Base-by-base conservation (phyloP, 2,113 vertebrate species). In the Ammodytes marinus region DNA sequence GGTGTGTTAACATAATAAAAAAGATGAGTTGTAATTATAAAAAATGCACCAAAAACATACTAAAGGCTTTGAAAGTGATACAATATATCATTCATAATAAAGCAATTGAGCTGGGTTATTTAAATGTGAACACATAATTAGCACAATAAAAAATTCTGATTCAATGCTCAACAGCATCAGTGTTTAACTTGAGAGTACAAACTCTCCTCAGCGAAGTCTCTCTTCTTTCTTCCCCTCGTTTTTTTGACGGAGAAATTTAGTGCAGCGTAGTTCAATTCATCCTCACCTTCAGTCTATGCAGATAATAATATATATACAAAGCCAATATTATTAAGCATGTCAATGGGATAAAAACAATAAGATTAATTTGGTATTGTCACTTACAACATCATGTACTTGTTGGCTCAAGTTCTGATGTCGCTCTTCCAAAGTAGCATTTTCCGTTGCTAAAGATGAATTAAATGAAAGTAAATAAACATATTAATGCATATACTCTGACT, bases 191-290 rank as follows among this genome's bases (percentile, higher is more conserved):
- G 3, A 60, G 79, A 42, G 57, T 55, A 69, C 2, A 81, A 13
- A 19, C 55, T 1, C 2, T 68, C 50, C 17, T 74, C 79, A 1
- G 57, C 8, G 0, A 49, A 50, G 27, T 75, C 57, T 3, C 4
- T 75, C 43, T 57, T 63, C 71, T 77, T 40, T 35, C 43, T n/a
- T 58, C 35, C 54, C 59, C 74, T 75, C 4, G n/a, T 53, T 65
- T 75, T 67, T 58, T 37, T 67, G 5, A 10, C 74, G 15, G 64
- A 68, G 54, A 77, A 77, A 11, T 42, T 9, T 37, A 77, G 17
- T 13, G 39, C 73, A 4, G 73, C 80, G 2, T 82, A 70, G 9
- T 76, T 76, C 13, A 82, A 3, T 13, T 40, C 3, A 1, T 65
- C 50, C 0, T 65, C 60, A 75, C 4, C 67, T 64, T 45, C 73